Evolutionary conservation across 2,113 vertebrate species (phyloP), one percentile per base, ranked within the genome.

Genomic region (Gallinago undulata): DNA sequence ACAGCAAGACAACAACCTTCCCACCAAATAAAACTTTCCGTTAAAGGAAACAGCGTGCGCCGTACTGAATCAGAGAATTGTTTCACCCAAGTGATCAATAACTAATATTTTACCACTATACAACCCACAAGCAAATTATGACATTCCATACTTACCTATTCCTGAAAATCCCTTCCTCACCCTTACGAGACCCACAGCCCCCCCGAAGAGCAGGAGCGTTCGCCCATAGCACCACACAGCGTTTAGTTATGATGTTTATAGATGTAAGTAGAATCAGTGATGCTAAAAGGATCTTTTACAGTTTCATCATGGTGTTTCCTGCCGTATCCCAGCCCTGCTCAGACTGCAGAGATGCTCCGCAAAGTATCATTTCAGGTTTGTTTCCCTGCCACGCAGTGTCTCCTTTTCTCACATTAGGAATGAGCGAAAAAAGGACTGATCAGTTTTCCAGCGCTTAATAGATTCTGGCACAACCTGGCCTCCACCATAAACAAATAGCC

Each of bases 391-490:
- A 39, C 2, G 3, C 51, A 69, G 31, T 2, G 33, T 41, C 56
- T 84, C 87, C 51, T 87, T 68, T 72, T 62, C 77, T 85, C 19
- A 1, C 48, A 31, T 73, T 33, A 79, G 48, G 33, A 95, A 86
- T 5, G 33, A 90, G 64, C 4, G 21, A 70, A 85, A 78, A 89
- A 73, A 74, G 18, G 57, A 82, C 77, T 31, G 74, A 96, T 95
- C 87, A 53, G 62, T 84, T 93, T 86, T 75, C 51, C 95, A 13
- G 47, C 14, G 31, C 90, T 91, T 93, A 87, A 91, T 33, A 94
- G 89, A 91, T 83, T 88, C 68, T 95, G 94, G 89, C 91, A 96
- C 86, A 94, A 93, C 69, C 91, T 84, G 84, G 93, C 63, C 90
- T 84, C 80, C 4, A 33, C 57, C 81, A 93, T 93, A 96, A 96